Percentiles rank a stretch among this genome's conserved stretches.
These are phyloP conservation scores for Perdita meconis DNA, from an alignment of 2,888 invertebrate genomes.

Conservation along the genomic window DNA sequence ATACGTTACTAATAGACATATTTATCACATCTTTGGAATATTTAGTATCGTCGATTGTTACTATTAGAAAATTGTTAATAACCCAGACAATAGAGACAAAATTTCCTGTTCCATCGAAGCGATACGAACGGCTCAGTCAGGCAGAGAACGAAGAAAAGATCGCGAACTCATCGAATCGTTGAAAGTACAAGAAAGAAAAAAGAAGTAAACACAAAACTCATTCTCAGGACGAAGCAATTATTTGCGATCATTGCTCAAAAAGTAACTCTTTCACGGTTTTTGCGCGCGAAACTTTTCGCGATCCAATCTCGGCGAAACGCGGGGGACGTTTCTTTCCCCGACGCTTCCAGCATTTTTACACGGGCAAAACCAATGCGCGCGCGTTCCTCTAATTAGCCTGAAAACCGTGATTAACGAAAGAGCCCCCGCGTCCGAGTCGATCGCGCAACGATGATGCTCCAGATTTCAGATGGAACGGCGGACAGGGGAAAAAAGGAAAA, in stretches of 20 bases:
- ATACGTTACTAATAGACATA: too few relatives aligned
- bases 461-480: constrained; percentile 21
- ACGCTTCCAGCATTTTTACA: not conserved
- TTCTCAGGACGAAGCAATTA: not conserved
- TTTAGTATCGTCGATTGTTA: too few relatives aligned
- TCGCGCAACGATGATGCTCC: constrained; percentile 8
- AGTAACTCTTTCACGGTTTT: not conserved
- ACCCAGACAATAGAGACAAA: too few relatives aligned
- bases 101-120: too few relatives aligned
- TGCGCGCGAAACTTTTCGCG: not conserved
- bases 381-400: constrained; percentile 42
- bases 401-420: constrained; percentile 38
- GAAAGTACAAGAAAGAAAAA: too few relatives aligned
- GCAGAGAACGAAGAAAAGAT: too few relatives aligned
- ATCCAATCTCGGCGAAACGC: not conserved
- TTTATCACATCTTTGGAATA: too few relatives aligned
- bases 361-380: not conserved
- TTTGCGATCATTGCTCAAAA: not conserved
- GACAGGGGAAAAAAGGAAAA: too few relatives aligned
- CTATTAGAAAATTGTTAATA: too few relatives aligned
- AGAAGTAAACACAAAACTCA: not conserved
- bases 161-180: not conserved
- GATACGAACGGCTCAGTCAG: too few relatives aligned
- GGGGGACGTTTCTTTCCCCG: not conserved
- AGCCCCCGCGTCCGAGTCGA: constrained; percentile 1